These are phyloP conservation scores for Plectrocnemia conspersa DNA, from an alignment of 1,140 invertebrate species.

Conservation along the genomic window DNA sequence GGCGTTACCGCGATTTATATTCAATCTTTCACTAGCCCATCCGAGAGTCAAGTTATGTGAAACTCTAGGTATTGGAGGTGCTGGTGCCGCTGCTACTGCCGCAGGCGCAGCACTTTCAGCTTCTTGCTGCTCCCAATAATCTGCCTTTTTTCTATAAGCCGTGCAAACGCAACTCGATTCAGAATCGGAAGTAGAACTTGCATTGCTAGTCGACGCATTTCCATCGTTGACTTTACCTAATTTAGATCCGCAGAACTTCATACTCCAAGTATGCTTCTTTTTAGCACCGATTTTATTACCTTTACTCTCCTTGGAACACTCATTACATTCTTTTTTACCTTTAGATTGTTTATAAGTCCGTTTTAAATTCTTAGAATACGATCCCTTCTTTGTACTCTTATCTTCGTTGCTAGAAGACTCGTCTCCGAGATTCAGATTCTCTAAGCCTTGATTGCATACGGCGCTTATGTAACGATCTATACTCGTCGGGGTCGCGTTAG, in stretches of 20 bases:
- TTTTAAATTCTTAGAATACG: slow-evolving; percentile 2
- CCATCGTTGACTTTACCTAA: slow-evolving; percentile 11
- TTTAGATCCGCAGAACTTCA: slow-evolving; percentile 19
- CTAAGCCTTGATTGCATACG: slow-evolving; percentile 15
- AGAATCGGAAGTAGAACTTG: slow-evolving; percentile 4
- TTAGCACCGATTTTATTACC: slow-evolving; percentile 16
- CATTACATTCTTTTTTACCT: slow-evolving; percentile 4
- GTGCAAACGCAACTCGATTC: slow-evolving; percentile 46
- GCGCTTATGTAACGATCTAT: slow-evolving; percentile 33
- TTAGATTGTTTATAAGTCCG: background rate
- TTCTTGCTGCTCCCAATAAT: slow-evolving; percentile 37
- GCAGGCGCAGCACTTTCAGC: slow-evolving; percentile 29
- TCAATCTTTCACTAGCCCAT: slow-evolving; percentile 17
- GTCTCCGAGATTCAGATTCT: slow-evolving; percentile 11
- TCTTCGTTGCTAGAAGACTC: background rate
- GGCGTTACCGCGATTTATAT: slow-evolving; percentile 1
- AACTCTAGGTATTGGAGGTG: background rate
- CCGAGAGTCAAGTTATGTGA: slow-evolving; percentile 7
- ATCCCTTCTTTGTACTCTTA: background rate
- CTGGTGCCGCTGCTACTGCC: background rate
- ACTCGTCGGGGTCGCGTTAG: slow-evolving; percentile 19
- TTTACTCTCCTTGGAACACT: slow-evolving; percentile 11
- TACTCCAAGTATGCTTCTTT: slow-evolving; percentile 23
- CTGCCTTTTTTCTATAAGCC: slow-evolving; percentile 38
- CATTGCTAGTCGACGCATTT: slow-evolving; percentile 2